Evolutionary conservation across 2,113 vertebrate genomes (phyloP).

Genomic region (Odontophorus gujanensis): DNA sequence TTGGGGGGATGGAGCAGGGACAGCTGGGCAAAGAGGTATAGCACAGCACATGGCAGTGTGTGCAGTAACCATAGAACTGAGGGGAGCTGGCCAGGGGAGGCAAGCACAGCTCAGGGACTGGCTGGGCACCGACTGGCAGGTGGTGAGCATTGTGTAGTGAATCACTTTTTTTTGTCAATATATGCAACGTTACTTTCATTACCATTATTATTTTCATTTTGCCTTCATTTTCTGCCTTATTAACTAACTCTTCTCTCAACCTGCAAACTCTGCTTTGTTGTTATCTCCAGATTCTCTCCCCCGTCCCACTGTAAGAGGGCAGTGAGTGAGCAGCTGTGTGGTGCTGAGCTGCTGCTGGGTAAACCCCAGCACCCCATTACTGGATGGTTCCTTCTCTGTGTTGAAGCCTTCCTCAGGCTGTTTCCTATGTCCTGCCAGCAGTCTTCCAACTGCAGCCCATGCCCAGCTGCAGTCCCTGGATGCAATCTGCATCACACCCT

Average conservation of each 20-base stretch:
- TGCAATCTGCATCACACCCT: accelerated
- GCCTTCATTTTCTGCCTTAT: background rate
- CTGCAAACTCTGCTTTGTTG: background rate
- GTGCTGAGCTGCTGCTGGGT: background rate
- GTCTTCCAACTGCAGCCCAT: too few species aligned
- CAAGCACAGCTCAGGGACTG: background rate
- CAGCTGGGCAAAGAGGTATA: background rate
- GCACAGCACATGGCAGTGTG: background rate
- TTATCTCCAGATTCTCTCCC: background rate
- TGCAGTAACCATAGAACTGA: background rate
- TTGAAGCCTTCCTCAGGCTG: background rate
- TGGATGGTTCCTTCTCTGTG: accelerated
- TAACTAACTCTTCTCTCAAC: background rate
- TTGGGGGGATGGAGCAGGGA: too few species aligned
- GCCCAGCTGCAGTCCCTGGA: too few species aligned
- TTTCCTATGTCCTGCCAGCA: background rate
- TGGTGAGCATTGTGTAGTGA: background rate
- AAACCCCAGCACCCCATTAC: background rate
- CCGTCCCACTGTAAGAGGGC: background rate
- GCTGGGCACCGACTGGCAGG: too few species aligned
- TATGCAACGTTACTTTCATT: background rate
- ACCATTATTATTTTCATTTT: background rate
- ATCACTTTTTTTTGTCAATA: background rate
- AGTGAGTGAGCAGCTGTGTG: background rate
- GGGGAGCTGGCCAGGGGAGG: background rate